phyloP scores from a whole-genome alignment of 2,113 vertebrate genomes.

The Bombycilla garrulus region DNA sequence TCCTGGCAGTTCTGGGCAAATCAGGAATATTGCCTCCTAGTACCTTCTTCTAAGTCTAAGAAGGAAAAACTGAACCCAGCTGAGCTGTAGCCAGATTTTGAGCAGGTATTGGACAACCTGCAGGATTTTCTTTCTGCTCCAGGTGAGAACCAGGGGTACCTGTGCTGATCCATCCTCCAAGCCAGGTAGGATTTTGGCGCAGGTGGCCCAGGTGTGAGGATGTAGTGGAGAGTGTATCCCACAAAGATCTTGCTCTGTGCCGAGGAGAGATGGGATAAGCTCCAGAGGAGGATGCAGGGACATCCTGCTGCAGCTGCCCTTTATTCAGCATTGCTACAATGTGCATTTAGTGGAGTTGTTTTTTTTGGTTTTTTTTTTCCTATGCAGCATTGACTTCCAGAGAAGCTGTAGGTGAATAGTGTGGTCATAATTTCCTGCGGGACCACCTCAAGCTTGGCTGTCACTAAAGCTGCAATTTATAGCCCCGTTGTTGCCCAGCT shows the following conservation, averaged over 20 bases:
- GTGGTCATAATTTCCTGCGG: not conserved
- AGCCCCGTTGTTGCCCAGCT: not conserved
- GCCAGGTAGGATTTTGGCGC: not conserved
- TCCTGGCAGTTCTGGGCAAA: not conserved
- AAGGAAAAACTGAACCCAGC: not conserved
- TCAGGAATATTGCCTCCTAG: not conserved
- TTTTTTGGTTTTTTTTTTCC: no score
- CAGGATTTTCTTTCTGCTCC: not conserved
- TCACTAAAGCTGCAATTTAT: not conserved
- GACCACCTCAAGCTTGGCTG: not conserved
- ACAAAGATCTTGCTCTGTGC: no score
- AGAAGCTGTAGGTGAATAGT: not conserved
- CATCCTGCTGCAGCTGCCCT: accelerated
- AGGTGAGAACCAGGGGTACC: not conserved
- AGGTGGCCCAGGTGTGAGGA: not conserved
- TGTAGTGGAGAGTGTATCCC: accelerated
- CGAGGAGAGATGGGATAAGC: not conserved
- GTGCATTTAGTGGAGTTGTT: accelerated
- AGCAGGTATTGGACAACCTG: not conserved
- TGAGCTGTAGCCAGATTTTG: not conserved
- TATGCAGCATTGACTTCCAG: not conserved
- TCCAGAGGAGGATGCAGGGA: not conserved
- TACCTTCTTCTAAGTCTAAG: not conserved
- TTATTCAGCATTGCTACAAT: not conserved
- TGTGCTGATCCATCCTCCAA: accelerated